Conservation (phyloP, 2,113 vertebrate genomes). For the Thomomys bottae region DNA sequence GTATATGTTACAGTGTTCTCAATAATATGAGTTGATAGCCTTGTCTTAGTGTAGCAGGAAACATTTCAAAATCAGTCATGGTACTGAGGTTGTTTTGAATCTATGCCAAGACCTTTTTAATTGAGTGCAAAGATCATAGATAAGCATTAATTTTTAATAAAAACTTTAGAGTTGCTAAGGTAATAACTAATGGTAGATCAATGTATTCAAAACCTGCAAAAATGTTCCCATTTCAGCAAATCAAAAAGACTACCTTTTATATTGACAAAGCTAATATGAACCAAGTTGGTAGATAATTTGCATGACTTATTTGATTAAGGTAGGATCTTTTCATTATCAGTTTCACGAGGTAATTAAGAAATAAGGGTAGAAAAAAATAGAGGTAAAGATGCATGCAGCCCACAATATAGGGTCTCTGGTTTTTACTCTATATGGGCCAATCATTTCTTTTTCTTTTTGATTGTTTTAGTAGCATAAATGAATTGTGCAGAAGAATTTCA, state of each 20-base stretch:
- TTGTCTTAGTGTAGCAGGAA: conserved; percentile 21
- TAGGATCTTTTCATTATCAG: neutral
- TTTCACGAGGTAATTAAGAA: neutral
- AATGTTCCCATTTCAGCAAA: conserved; percentile 15
- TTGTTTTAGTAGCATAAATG: too few relatives aligned
- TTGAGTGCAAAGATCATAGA: neutral
- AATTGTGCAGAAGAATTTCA: neutral
- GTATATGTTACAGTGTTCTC: neutral
- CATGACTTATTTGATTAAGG: neutral
- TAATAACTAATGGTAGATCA: conserved; percentile 12
- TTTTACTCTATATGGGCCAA: neutral
- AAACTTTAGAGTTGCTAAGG: conserved; percentile 44
- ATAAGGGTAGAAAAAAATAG: neutral
- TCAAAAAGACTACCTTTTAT: conserved; percentile 26
- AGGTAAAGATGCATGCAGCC: neutral
- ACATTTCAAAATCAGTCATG: neutral
- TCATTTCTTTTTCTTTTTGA: neutral
- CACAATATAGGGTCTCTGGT: neutral
- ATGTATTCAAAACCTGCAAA: neutral
- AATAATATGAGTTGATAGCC: neutral
- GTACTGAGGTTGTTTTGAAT: too few relatives aligned
- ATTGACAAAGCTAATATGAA: neutral
- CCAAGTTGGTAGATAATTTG: conserved; percentile 4
- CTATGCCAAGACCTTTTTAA: neutral
- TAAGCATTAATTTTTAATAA: conserved; percentile 5